Evolutionary conservation across 37 sponge, comb jelly and placozoan genomes (phyloP).

Genomic region (Theonella swinhoei): DNA sequence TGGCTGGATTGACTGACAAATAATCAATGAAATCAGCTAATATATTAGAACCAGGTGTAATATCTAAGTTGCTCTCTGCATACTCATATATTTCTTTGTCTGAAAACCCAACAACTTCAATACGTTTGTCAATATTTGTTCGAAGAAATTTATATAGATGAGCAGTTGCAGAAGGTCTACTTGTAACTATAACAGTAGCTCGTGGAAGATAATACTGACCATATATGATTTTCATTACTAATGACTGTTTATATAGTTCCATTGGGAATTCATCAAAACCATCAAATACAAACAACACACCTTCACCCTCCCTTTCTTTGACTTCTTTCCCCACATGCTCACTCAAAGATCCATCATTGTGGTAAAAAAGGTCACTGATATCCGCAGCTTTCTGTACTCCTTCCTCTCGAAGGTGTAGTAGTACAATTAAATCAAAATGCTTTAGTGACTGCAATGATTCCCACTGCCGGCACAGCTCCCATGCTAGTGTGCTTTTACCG

Average conservation of each 20-base stretch:
- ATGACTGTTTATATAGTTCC: neutral
- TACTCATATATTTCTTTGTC: neutral
- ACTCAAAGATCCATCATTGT: too few relatives aligned
- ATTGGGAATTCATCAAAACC: neutral
- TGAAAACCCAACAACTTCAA: neutral
- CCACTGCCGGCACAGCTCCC: neutral
- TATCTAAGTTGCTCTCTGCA: neutral
- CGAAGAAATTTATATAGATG: neutral
- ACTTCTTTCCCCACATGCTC: neutral
- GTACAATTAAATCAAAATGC: neutral
- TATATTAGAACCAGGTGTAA: neutral
- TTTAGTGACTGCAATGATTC: neutral
- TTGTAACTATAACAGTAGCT: neutral
- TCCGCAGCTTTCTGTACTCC: neutral
- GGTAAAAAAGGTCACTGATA: neutral
- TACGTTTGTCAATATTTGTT: neutral
- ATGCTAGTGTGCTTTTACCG: neutral
- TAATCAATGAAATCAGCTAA: neutral
- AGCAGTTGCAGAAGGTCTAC: neutral
- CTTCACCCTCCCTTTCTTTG: neutral
- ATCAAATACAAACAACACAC: neutral
- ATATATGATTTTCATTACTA: neutral
- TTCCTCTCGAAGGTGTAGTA: neutral
- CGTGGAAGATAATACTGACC: neutral
- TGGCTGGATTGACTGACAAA: neutral